Percentiles rank a stretch among this genome's conserved stretches.
These are phyloP conservation scores for Lanius collurio DNA, from an alignment of 2,113 vertebrate species.

Conservation along the genomic window DNA sequence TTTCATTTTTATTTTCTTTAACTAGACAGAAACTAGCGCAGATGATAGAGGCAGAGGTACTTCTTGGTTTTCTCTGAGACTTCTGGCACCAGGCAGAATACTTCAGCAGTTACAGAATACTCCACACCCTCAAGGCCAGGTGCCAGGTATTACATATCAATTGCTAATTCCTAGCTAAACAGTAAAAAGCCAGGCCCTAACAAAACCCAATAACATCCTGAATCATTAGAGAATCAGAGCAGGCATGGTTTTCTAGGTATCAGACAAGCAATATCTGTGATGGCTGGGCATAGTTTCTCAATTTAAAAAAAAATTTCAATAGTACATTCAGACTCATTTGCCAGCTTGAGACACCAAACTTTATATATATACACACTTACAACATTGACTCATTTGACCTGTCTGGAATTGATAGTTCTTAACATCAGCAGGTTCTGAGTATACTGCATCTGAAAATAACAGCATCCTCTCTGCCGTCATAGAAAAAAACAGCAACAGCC, in stretches of 20 bases:
- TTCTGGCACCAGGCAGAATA: not conserved
- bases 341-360: not conserved
- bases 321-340: not conserved
- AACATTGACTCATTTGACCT: not conserved
- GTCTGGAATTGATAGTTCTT: not conserved
- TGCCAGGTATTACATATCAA: not conserved
- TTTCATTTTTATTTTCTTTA: not conserved
- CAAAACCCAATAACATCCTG: not conserved
- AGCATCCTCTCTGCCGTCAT: not conserved
- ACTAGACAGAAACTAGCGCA: not conserved
- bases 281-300: not conserved
- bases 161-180: not conserved
- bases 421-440: not conserved
- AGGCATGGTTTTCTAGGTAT: not conserved
- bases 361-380: not conserved
- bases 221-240: not conserved
- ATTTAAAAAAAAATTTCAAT: not conserved
- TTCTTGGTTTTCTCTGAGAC: not conserved
- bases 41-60: not conserved
- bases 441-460: too few species aligned
- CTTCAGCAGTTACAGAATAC: not conserved
- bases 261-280: not conserved
- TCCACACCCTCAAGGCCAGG: not conserved
- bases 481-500: not conserved
- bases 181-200: not conserved